Evolutionary conservation across 1,140 invertebrate genomes (phyloP), one percentile per base, ranked within the genome.

Genomic region (Drosophila bipectinata): DNA sequence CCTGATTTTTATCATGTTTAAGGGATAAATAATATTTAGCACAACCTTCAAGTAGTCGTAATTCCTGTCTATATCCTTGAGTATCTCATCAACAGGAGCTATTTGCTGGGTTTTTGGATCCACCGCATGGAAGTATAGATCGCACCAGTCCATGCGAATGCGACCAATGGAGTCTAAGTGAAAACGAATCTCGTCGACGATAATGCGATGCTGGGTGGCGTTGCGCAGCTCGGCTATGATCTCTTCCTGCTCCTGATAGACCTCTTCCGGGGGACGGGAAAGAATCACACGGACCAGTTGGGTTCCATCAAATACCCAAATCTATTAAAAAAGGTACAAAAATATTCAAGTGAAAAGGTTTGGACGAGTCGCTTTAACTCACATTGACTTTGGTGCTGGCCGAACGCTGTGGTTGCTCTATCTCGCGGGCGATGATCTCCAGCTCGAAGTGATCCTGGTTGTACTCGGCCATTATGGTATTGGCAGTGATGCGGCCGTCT

Each of bases 111-210:
- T 95, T 69, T 93, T 92, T 2, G 94, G 94, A 90, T 98, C 96
- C 0, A 98, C 96, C 0, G 97, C 96, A 84, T 97, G 95, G 57
- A 98, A 93, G 83, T 97, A 97, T 91, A 98, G 95, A 88, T 98
- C 97, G 87, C 96, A 97, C 96, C 96, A 96, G 85, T 96, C 94
- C 91, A 94, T 93, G 63, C 94, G 93, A 60, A 95, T 95, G 44
- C 94, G 93, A 6, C 96, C 95, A 51, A 93, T 93, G 6, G 94
- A 93, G 88, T 96, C 94, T 26, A 95, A 93, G 83, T 97, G 96
- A 79, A 95, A 96, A 32, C 95, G 93, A 54, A 97, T 96, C 79
- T 96, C 96, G 85, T 96, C 96, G 12, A 97, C 94, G 48, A 97
- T 95, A 26, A 97, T 95, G 52, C 94, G 92, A 81, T 94, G 95